These are phyloP conservation scores for Epinotia bilunana DNA, from an alignment of 2,888 invertebrate species.

Conservation along the genomic window DNA sequence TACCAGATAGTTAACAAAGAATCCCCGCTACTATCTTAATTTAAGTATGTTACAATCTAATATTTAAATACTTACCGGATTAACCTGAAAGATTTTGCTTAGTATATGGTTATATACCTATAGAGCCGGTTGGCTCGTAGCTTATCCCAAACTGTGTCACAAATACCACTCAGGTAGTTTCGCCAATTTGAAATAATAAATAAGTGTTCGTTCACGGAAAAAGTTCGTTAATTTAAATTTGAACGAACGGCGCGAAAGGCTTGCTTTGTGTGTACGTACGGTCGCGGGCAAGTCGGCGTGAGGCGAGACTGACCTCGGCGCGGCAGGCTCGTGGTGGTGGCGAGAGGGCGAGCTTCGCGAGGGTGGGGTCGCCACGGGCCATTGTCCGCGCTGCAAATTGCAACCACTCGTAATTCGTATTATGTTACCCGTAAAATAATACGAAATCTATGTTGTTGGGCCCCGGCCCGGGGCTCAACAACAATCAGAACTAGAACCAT, in stretches of 20 bases:
- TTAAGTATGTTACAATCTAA: too few species aligned
- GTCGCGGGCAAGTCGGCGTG: slow-evolving; percentile 39
- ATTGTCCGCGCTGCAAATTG: slow-evolving; percentile 47
- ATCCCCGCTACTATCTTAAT: too few species aligned
- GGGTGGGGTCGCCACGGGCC: slow-evolving; percentile 49
- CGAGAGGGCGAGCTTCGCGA: slow-evolving; percentile 45
- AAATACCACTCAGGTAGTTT: slow-evolving; percentile 39
- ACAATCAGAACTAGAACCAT: neutral
- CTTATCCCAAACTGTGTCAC: slow-evolving; percentile 34
- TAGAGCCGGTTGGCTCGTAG: neutral
- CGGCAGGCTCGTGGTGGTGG: slow-evolving; percentile 45
- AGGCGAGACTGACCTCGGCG: slow-evolving; percentile 42
- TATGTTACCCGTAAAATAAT: too few species aligned
- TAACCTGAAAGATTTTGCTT: neutral
- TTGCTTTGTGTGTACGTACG: slow-evolving; percentile 37
- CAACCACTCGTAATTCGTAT: slow-evolving; percentile 25
- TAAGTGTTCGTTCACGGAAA: slow-evolving; percentile 14
- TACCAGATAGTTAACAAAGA: too few species aligned
- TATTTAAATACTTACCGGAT: neutral
- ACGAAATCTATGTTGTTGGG: too few species aligned
- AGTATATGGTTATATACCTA: too few species aligned
- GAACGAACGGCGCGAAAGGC: slow-evolving; percentile 37
- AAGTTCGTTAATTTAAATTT: slow-evolving; percentile 37
- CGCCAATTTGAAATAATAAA: slow-evolving; percentile 27
- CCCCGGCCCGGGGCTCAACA: too few species aligned